Conservation (phyloP, 1,140 invertebrate genomes). For the Drosophila sucinea region DNA sequence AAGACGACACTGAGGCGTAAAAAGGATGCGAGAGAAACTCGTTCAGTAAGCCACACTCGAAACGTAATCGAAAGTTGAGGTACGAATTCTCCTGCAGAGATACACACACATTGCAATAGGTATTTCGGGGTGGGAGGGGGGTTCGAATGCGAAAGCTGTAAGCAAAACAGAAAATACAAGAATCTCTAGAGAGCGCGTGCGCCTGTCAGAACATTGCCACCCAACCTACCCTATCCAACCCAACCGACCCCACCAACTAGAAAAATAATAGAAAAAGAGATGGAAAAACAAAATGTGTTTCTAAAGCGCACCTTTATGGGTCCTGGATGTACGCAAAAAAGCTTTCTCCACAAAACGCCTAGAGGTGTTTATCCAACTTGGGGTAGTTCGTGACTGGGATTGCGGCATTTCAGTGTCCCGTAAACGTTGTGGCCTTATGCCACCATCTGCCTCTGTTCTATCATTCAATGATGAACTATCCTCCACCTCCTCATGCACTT, state of each 20-base stretch:
- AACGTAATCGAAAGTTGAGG: conserved; percentile 29
- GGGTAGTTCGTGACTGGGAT: neutral
- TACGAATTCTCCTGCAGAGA: conserved; percentile 17
- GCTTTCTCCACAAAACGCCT: neutral
- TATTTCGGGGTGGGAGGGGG: neutral
- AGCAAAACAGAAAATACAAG: conserved; percentile 47
- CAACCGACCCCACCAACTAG: neutral
- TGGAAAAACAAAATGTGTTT: neutral
- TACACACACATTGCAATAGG: neutral
- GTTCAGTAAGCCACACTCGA: conserved; percentile 10
- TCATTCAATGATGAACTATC: neutral
- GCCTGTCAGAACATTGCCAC: conserved; percentile 3
- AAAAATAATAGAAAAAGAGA: neutral
- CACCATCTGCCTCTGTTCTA: neutral
- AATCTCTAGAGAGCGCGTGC: conserved; percentile 33
- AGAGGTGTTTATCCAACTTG: neutral
- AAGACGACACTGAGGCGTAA: neutral
- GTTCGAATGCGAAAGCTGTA: conserved; percentile 33
- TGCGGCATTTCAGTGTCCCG: neutral
- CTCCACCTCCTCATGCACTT: neutral
- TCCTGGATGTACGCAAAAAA: conserved; percentile 9
- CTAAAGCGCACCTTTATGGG: conserved; percentile 37
- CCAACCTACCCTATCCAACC: neutral
- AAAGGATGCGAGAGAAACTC: conserved; percentile 15
- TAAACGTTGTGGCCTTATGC: neutral